phyloP scores from a whole-genome alignment of 2,797 vertebrate species.

The Crax fasciolata region DNA sequence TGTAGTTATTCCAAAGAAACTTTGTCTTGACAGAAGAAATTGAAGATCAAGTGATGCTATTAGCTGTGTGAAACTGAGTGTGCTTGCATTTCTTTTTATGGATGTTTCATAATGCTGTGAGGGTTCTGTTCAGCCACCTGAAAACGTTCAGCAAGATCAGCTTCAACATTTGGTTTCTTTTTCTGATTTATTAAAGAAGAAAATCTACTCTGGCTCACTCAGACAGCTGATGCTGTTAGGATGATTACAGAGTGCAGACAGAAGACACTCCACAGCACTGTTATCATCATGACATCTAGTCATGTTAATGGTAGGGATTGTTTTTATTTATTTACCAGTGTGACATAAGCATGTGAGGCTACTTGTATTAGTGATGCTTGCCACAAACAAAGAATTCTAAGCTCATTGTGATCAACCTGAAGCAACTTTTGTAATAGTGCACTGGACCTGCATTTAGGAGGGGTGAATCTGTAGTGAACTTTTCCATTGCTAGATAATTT shows the following conservation, averaged over 20 bases:
- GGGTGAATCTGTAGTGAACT: neutral
- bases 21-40: neutral
- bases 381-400: neutral
- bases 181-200: neutral
- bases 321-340: neutral
- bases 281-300: neutral
- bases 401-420: neutral
- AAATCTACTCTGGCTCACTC: neutral
- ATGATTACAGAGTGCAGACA: neutral
- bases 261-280: neutral
- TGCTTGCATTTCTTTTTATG: neutral
- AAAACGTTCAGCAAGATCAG: neutral
- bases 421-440: neutral
- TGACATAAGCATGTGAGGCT: neutral
- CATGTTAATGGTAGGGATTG: neutral
- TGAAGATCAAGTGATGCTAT: neutral
- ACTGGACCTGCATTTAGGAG: neutral
- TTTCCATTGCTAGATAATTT: neutral
- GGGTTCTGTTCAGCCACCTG: neutral
- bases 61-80: neutral
- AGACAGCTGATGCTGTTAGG: neutral
- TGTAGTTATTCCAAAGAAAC: neutral
- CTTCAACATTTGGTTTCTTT: neutral
- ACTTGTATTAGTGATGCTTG: neutral
- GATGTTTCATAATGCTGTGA: neutral